These are phyloP conservation scores for Coenobita brevimanus DNA, from an alignment of 1,140 invertebrate species.

Conservation along the genomic window DNA sequence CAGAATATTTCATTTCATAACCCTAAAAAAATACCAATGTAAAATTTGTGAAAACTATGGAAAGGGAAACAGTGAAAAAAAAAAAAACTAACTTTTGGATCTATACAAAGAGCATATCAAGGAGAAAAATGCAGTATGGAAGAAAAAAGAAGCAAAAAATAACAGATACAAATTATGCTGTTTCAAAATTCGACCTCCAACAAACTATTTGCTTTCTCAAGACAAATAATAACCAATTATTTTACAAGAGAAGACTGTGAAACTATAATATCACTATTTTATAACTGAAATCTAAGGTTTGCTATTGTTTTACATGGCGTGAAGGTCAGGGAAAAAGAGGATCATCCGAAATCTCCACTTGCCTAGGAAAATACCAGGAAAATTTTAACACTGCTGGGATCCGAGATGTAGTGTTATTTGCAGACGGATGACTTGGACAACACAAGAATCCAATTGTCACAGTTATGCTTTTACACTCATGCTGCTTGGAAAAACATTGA, in stretches of 20 bases:
- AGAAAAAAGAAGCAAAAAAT: not conserved
- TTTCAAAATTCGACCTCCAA: not conserved
- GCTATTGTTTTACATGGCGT: constrained; percentile 11
- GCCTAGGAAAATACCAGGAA: not conserved
- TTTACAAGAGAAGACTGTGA: not conserved
- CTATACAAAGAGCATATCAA: no score
- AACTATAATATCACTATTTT: constrained; percentile 4
- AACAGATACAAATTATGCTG: not conserved
- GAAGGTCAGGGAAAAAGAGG: not conserved
- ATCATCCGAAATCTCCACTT: not conserved
- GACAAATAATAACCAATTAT: not conserved
- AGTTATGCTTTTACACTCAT: not conserved
- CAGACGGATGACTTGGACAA: not conserved
- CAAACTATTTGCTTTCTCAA: not conserved
- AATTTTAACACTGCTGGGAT: no score
- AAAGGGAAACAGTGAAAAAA: no score
- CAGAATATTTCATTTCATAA: no score
- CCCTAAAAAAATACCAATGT: no score
- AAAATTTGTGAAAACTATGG: no score
- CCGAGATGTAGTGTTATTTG: not conserved
- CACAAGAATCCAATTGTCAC: constrained; percentile 2
- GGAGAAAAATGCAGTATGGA: not conserved
- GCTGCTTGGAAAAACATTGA: not conserved
- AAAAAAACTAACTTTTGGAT: no score
- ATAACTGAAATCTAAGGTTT: not conserved